Base-by-base conservation (phyloP, 1,140 invertebrate genomes). In the Pseudomyrmex dendroicus region DNA sequence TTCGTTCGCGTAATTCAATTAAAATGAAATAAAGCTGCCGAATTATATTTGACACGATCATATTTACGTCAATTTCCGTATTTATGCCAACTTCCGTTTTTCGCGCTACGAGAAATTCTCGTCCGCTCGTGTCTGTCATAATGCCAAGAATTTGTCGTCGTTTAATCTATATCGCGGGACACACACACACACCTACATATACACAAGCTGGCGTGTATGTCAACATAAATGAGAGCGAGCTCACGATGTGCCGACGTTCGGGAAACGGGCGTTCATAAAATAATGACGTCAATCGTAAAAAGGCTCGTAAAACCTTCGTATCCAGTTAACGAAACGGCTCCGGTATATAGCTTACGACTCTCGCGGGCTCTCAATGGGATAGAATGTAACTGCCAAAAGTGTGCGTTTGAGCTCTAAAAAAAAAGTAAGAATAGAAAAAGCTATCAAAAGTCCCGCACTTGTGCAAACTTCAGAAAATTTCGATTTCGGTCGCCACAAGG, bases 281-380 rank as follows among this genome's bases (percentile, higher is more conserved):
- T 70, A 76, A 83, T 83, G 77, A 86, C 78, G 85, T 72, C 57
- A 86, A 80, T 85, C 73, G 73, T 66, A 59, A 64, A 83, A 72
- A 83, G 3, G 22, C 13, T 74, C 78, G 13, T 82, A 73, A 68
- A 67, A 85, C 7, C 22, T 56, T 48, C 48, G 63, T 59, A 70
- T 59, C 54, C 66, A 76, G 73, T 76, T 76, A 70, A 80, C 64
- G 64, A 78, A 78, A 78, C 76, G 54, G n/a, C 35, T 70, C 44
- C 44, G 13, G 12, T 17, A 50, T 78, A 59, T 57, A 80, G 2
- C 46, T 70, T 48, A 80, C 46, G 61, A 76, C n/a, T 44, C n/a
- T 17, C 44, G n/a, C 20, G 54, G 17, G 5, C 15, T n/a, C 12
- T 78, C 44, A 35, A 70, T 78, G n/a, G n/a, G 66, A 70, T 70